Percentiles rank a stretch among this genome's conserved stretches.
Evolutionary conservation across 1,140 invertebrate species (phyloP).

Genomic region (Aleiodes sp.): DNA sequence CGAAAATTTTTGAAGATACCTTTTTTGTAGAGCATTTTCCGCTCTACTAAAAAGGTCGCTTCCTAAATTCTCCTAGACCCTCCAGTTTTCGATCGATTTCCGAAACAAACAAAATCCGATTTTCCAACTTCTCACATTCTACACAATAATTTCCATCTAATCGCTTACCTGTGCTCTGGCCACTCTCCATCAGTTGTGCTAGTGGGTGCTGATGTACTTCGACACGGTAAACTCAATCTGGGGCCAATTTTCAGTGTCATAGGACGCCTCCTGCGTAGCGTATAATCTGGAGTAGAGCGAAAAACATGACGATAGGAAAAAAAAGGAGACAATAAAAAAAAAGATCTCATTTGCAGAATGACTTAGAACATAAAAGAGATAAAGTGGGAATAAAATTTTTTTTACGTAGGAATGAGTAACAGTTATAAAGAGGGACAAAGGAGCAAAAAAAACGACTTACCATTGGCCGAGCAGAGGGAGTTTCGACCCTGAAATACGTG

Average conservation of each 20-base stretch:
- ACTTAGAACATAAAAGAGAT: constrained; percentile 19
- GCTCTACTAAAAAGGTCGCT: too few relatives aligned
- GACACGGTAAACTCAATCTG: constrained; percentile 63
- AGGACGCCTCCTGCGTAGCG: constrained; percentile 62
- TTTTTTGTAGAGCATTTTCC: too few relatives aligned
- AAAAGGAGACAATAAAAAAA: too few relatives aligned
- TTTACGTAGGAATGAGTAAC: too few relatives aligned
- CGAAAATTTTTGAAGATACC: too few relatives aligned
- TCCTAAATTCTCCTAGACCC: too few relatives aligned
- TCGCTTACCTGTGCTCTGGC: constrained; percentile 58
- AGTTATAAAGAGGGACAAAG: constrained; percentile 46
- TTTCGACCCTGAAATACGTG: constrained; percentile 62
- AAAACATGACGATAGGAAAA: constrained; percentile 12
- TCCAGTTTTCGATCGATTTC: too few relatives aligned
- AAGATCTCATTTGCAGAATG: too few relatives aligned
- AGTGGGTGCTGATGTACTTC: constrained; percentile 65
- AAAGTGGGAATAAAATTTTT: constrained; percentile 51
- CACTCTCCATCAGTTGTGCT: constrained; percentile 66
- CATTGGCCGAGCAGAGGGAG: constrained; percentile 60
- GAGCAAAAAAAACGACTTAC: constrained; percentile 48
- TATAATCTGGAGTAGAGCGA: constrained; percentile 62
- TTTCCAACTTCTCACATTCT: too few relatives aligned
- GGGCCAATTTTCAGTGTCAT: constrained; percentile 68
- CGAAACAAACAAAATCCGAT: too few relatives aligned
- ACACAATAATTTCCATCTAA: constrained; percentile 10